Percentiles rank a stretch among this genome's conserved stretches.
These are phyloP conservation scores for Lymantria monacha DNA, from an alignment of 2,888 invertebrate species.

Conservation along the genomic window DNA sequence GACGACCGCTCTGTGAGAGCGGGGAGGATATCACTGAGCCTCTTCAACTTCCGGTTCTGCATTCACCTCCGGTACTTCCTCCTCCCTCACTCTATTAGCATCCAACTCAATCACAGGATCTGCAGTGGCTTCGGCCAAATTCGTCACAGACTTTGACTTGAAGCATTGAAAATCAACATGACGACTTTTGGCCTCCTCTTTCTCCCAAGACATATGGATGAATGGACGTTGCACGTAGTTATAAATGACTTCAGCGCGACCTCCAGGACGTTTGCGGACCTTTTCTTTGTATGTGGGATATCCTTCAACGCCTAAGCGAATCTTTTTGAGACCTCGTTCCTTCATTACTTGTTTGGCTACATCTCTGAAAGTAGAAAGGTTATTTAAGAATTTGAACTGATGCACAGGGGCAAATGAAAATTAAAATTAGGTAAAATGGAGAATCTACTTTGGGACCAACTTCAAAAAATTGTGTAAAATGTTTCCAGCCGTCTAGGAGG, in stretches of 20 bases:
- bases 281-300: conserved; percentile 99
- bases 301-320: conserved; percentile 98
- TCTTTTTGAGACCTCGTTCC: conserved; percentile 98
- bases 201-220: conserved; percentile 99
- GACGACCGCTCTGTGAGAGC: conserved; percentile 40
- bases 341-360: conserved; percentile 99
- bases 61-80: conserved; percentile 46
- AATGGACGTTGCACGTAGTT: conserved; percentile 99
- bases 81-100: conserved; percentile 60
- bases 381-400: not conserved
- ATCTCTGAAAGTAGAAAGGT: conserved; percentile 83
- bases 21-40: conserved; percentile 29
- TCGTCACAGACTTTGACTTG: conserved; percentile 98
- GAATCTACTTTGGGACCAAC: too few relatives aligned
- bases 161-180: conserved; percentile 99
- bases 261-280: conserved; percentile 96
- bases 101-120: conserved; percentile 90
- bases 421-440: too few relatives aligned
- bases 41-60: conserved; percentile 41
- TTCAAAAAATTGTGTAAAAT: too few relatives aligned
- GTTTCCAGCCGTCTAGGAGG: too few relatives aligned
- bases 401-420: not conserved
- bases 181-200: conserved; percentile 98
- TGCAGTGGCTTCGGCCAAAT: conserved; percentile 96
- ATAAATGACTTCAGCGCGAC: conserved; percentile 97